Percentiles rank a stretch among this genome's conserved stretches.
Evolutionary conservation across 2,888 invertebrate species (phyloP).

Genomic region (Mythimna loreyi): DNA sequence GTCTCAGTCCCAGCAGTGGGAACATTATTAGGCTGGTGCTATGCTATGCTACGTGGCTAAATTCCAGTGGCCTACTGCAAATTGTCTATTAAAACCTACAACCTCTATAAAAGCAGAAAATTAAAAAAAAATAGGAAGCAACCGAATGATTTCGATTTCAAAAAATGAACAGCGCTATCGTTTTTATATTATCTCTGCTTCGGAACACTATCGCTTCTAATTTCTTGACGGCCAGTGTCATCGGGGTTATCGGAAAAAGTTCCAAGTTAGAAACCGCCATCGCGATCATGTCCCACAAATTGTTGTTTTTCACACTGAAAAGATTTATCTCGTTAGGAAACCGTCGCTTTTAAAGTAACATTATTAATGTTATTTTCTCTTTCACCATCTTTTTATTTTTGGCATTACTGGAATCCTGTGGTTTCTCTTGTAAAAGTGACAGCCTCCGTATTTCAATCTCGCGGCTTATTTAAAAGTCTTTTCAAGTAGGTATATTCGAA

Average conservation of each 20-base stretch:
- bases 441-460: conserved; percentile 21
- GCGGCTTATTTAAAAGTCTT: conserved; percentile 42
- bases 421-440: conserved; percentile 40
- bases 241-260: conserved; percentile 35
- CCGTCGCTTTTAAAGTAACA: conserved; percentile 16
- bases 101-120: background rate
- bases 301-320: conserved; percentile 38
- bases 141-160: conserved; percentile 1
- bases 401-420: background rate
- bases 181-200: background rate
- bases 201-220: conserved; percentile 32
- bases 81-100: background rate
- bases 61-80: too few species aligned
- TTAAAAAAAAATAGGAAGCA: background rate
- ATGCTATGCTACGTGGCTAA: too few species aligned
- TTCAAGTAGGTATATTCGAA: conserved; percentile 51
- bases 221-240: conserved; percentile 46
- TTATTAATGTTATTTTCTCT: conserved; percentile 29
- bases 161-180: conserved; percentile 16
- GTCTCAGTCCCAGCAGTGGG: too few species aligned
- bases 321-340: conserved; percentile 39
- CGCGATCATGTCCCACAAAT: conserved; percentile 37
- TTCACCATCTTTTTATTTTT: conserved; percentile 22
- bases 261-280: conserved; percentile 21
- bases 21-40: too few species aligned